Evolutionary conservation across 2,797 vertebrate genomes (phyloP).

Genomic region (Huso huso): DNA sequence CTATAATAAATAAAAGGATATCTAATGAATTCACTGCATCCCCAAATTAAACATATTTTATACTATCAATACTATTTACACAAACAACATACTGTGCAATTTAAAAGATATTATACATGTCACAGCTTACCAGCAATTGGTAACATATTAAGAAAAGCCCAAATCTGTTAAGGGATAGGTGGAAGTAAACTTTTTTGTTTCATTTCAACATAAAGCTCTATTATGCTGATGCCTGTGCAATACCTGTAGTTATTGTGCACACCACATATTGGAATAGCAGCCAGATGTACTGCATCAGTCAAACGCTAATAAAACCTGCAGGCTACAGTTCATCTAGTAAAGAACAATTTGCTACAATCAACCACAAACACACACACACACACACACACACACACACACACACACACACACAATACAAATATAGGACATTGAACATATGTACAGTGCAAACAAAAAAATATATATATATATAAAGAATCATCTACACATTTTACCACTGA

Average conservation of each 20-base stretch:
- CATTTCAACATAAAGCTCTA: not conserved
- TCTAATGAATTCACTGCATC: too few species aligned
- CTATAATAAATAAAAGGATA: too few species aligned
- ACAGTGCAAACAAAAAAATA: too few species aligned
- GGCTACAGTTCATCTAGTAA: not conserved
- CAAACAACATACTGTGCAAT: too few species aligned
- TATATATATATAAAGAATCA: too few species aligned
- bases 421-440: not conserved
- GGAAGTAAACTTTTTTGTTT: slow-evolving; percentile 9
- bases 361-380: not conserved
- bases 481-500: too few species aligned
- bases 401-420: not conserved
- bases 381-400: slow-evolving; percentile 2
- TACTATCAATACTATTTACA: too few species aligned
- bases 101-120: too few species aligned
- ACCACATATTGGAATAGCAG: not conserved
- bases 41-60: too few species aligned
- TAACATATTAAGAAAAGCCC: too few species aligned
- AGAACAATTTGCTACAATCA: not conserved
- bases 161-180: not conserved
- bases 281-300: not conserved
- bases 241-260: not conserved
- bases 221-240: not conserved
- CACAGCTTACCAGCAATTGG: too few species aligned
- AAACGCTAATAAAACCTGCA: not conserved